Base-by-base conservation (phyloP, 1,140 invertebrate species). In the Muscidifurax raptorellus region DNA sequence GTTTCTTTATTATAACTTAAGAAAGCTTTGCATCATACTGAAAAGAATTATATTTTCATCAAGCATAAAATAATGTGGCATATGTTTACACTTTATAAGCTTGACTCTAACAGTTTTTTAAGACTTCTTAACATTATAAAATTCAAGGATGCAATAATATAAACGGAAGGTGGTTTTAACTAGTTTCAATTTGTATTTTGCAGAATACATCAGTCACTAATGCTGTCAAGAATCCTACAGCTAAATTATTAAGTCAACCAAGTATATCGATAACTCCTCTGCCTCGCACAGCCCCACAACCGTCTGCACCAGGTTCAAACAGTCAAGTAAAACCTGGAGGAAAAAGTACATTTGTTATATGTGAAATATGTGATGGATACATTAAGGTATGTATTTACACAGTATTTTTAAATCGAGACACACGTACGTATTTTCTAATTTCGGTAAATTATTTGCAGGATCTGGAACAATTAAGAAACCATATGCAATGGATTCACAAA, bases 401-500 rank as follows among this genome's bases (percentile, higher is more conserved):
- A 44, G 9, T 22, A 10, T 40, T 74, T 36, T 74, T 74, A 1
- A 36, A 32, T 22, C 3, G 0, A 47, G 2, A 25, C 15, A 47
- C n/a, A 12, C 7, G 9, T 7, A 13, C 36, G n/a, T 69, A 44
- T 74, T 74, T 85, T 28, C 59, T 75, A 28, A 83, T 76, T 80
- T n/a, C 78, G 32, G 13, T 52, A 44, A 84, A 44, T 87, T 84
- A 80, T 83, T 90, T 90, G 12, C 85, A 95, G 94, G 97, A 98
- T 93, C 94, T 98, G 88, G 97, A 98, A 89, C 97, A 98, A 92
- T 93, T 98, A 64, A 94, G 97, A 86, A 98, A 98, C 92, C 98
- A 98, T 90, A 98, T 98, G 98, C 97, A 98, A 89, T 98, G 97
- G 97, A 98, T 98, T 90, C 98, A 98, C 90, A 98, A 98, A 95